These are phyloP conservation scores for Shinisaurus crocodilurus DNA, from an alignment of 2,113 vertebrate genomes.

Conservation along the genomic window DNA sequence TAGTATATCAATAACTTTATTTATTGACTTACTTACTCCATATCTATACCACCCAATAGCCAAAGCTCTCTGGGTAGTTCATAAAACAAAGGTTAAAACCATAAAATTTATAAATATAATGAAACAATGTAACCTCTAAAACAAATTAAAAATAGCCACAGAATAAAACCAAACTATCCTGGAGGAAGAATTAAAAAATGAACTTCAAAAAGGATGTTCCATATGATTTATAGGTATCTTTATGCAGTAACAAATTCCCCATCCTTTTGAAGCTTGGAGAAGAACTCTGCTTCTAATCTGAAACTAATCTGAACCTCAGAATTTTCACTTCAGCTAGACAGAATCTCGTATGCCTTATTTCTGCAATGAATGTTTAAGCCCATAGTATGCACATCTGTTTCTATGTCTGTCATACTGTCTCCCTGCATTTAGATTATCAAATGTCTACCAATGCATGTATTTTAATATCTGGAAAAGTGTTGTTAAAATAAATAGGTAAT, in stretches of 20 bases:
- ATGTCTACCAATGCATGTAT: not conserved
- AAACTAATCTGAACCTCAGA: not conserved
- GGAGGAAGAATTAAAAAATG: not conserved
- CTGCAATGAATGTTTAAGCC: conserved; percentile 6
- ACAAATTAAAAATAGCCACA: not conserved
- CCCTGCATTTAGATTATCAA: not conserved
- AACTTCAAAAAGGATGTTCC: conserved; percentile 19
- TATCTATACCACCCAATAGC: too few species aligned
- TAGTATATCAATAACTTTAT: not conserved
- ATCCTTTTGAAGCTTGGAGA: conserved; percentile 21
- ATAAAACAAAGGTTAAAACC: too few species aligned
- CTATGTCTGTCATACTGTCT: not conserved
- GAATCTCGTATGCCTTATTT: not conserved
- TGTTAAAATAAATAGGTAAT: conserved; percentile 4
- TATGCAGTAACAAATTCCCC: not conserved
- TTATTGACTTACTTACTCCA: too few species aligned
- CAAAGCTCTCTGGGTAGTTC: too few species aligned
- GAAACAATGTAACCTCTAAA: not conserved
- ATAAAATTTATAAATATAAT: not conserved
- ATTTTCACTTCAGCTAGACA: conserved; percentile 1
- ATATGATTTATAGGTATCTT: not conserved
- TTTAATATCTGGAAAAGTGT: not conserved
- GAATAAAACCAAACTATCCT: not conserved
- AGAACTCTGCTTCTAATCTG: not conserved
- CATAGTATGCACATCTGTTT: not conserved